phyloP scores from a whole-genome alignment of 1,140 invertebrate genomes.

The Magallana ariakensis region DNA sequence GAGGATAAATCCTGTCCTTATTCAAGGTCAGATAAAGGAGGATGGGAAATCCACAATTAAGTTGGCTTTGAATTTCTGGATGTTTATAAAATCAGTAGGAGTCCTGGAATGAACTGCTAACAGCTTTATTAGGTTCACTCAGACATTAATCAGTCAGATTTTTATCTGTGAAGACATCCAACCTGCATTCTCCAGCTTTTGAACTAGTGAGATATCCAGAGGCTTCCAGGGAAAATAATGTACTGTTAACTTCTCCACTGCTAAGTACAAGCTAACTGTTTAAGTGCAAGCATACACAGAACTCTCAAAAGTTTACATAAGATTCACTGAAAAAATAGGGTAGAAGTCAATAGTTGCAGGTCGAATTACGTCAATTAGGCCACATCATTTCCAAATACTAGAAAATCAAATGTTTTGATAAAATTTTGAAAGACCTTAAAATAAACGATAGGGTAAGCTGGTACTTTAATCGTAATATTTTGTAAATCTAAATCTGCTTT shows the following conservation, averaged over 20 bases:
- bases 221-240: too few relatives aligned
- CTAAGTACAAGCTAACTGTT: too few relatives aligned
- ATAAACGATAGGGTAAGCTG: background rate
- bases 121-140: slow-evolving; percentile 13
- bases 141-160: slow-evolving; percentile 22
- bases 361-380: too few relatives aligned
- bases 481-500: background rate
- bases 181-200: background rate
- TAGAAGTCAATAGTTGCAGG: too few relatives aligned
- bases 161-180: slow-evolving; percentile 16
- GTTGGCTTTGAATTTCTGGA: slow-evolving; percentile 8
- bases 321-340: too few relatives aligned
- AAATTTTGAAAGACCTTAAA: background rate
- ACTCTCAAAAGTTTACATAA: too few relatives aligned
- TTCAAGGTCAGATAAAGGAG: background rate
- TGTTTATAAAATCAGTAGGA: slow-evolving; percentile 14
- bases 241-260: too few relatives aligned
- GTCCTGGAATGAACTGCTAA: background rate
- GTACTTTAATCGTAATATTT: background rate
- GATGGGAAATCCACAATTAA: slow-evolving; percentile 12
- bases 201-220: background rate
- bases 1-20: slow-evolving; percentile 11
- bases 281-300: too few relatives aligned
- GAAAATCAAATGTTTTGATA: too few relatives aligned
- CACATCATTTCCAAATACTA: too few relatives aligned